Evolutionary conservation across 2,113 vertebrate genomes (phyloP), one percentile per base, ranked within the genome.

Genomic region (Casuarius casuarius): DNA sequence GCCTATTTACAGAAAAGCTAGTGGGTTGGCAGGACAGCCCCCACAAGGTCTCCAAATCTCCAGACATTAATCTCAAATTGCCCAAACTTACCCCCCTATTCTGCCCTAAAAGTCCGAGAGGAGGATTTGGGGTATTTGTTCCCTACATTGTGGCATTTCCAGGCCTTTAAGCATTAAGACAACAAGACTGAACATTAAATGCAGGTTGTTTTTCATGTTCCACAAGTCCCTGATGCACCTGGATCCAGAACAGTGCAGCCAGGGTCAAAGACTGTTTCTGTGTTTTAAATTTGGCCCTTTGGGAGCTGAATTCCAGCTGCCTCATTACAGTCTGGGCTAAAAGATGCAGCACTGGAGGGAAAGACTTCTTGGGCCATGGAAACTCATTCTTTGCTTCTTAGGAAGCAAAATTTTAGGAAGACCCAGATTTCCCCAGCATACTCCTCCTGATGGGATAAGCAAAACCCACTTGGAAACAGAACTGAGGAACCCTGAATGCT

Each of bases 111-210:
- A 52, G 70, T 12, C 48, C 13, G n/a, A 35, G n/a, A 35, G 23
- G 33, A 71, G 48, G 33, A 51, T 17, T 5, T 6, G 12, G n/a
- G 23, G n/a, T n/a, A 38, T n/a, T 9, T 28, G 11, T 52, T 52
- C 70, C n/a, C 70, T 21, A 28, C n/a, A 4, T 19, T 0, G 4
- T n/a, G 67, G 54, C 31, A 26, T 12, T 28, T 7, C 3, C 5
- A 6, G 18, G 28, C 52, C 49, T 82, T 87, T 1, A 68, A 56
- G 38, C 23, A 79, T 54, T 12, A 38, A 35, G 31, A 28, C 29
- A 44, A 28, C 33, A 52, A 86, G 35, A 86, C 2, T 62, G 17
- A 58, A 11, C 26, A 48, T 35, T 71, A 62, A 90, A 35, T 1
- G 25, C 6, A 7, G 9, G 5, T 14, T 21, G 42, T 52, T 79